A percentile compares a stretch with the other conserved stretches of the same genome.
Evolutionary conservation across 1,140 invertebrate species (phyloP).

Genomic region (Chrysomallon squamiferum): DNA sequence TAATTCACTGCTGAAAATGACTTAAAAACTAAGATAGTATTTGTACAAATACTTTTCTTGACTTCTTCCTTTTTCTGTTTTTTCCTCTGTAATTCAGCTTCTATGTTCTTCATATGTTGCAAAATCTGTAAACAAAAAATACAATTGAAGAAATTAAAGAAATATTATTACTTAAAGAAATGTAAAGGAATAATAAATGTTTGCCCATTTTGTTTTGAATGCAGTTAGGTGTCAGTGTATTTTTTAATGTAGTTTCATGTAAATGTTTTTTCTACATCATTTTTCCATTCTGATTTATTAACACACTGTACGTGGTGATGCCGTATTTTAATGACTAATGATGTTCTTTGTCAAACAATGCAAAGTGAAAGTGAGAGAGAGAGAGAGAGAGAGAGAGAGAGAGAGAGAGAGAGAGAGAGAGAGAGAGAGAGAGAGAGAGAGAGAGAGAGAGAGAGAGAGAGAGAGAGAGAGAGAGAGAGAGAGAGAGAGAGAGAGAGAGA

Average conservation of each 20-base stretch:
- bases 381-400: not conserved
- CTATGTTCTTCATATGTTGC: constrained; percentile 42
- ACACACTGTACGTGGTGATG: not conserved
- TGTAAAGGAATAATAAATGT: not conserved
- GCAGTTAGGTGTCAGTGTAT: not conserved
- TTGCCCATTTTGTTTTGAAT: not conserved
- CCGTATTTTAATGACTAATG: too few relatives aligned
- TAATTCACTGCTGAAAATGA: not conserved
- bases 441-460: constrained; percentile 3
- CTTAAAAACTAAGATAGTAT: too few relatives aligned
- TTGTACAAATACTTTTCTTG: constrained; percentile 45
- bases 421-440: not conserved
- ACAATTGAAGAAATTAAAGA: too few relatives aligned
- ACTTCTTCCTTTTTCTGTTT: constrained; percentile 36
- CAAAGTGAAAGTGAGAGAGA: not conserved
- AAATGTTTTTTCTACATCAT: not conserved
- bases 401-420: not conserved
- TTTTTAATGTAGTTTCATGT: too few relatives aligned
- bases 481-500: not conserved
- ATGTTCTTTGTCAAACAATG: not conserved
- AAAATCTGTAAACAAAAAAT: constrained; percentile 33
- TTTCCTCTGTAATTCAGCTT: constrained; percentile 37
- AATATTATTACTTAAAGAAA: not conserved
- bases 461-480: constrained; percentile 1
- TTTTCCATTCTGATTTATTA: not conserved